These are phyloP conservation scores for Scolopax bukidnonensis DNA, from an alignment of 2,797 vertebrate genomes.

Conservation along the genomic window DNA sequence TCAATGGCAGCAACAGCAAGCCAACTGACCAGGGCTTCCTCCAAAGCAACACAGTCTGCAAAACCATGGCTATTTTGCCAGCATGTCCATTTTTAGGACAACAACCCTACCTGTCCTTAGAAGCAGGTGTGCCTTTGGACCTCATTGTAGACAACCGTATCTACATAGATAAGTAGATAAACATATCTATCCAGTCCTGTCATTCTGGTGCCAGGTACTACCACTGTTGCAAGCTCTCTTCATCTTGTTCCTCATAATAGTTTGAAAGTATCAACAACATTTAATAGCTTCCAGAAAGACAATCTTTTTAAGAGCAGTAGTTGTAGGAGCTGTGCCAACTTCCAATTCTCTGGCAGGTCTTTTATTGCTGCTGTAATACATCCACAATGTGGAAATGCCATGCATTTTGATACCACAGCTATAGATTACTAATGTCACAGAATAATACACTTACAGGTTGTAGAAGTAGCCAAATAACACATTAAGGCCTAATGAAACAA, in stretches of 20 bases:
- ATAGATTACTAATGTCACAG: not conserved
- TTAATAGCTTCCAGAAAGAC: not conserved
- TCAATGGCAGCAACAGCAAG: not conserved
- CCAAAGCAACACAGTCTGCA: not conserved
- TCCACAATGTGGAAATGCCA: not conserved
- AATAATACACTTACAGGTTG: not conserved
- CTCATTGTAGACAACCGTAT: not conserved
- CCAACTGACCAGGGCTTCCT: not conserved
- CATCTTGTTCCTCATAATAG: rapidly evolving
- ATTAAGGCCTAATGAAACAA: not conserved
- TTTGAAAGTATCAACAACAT: not conserved
- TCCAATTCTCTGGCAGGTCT: not conserved
- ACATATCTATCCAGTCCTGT: not conserved
- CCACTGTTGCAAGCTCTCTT: not conserved
- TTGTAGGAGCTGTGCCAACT: not conserved
- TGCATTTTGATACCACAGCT: not conserved
- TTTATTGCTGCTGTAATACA: not conserved
- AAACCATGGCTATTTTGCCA: not conserved
- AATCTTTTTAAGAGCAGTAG: not conserved
- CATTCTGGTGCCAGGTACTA: not conserved
- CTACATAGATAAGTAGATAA: not conserved
- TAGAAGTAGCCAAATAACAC: not conserved
- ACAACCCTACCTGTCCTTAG: not conserved
- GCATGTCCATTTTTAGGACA: not conserved
- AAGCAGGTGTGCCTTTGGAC: not conserved